phyloP scores from a whole-genome alignment of 2,113 vertebrate genomes.

The Parotia lawesii region DNA sequence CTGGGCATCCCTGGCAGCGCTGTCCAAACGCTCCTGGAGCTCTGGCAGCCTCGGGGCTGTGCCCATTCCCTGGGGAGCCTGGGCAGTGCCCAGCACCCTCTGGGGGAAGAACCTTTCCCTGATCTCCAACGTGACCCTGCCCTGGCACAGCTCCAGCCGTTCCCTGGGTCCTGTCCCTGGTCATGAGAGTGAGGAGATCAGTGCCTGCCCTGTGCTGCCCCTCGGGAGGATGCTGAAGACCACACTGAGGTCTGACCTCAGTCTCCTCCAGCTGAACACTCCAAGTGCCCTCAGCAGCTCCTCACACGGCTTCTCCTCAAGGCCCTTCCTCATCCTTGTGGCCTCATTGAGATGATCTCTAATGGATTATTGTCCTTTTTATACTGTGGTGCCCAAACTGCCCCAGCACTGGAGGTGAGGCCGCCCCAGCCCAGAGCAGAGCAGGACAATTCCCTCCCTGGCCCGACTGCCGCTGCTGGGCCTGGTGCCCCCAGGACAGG shows the following conservation, averaged over 20 bases:
- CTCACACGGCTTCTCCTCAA: neutral
- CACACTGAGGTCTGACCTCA: neutral
- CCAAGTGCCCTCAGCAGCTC: neutral
- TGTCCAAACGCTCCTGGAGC: neutral
- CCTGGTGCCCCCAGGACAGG: neutral
- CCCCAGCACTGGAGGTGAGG: neutral
- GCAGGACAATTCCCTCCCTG: neutral
- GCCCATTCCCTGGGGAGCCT: neutral
- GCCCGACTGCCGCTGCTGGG: accelerated
- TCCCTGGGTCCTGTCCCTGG: neutral
- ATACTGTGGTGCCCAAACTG: neutral
- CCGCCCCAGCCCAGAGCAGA: neutral
- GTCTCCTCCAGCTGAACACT: neutral
- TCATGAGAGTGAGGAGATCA: neutral
- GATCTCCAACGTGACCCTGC: accelerated
- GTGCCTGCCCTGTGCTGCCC: neutral
- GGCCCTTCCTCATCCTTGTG: neutral
- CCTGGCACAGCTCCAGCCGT: accelerated
- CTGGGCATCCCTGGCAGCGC: neutral
- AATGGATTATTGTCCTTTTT: neutral
- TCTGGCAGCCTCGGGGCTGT: neutral
- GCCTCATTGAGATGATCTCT: neutral
- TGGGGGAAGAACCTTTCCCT: neutral
- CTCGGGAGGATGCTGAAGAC: neutral
- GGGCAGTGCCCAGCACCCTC: neutral